A percentile compares a stretch with the other conserved stretches of the same genome.
phyloP scores from a whole-genome alignment of 2,888 invertebrate species.

The Dasysyrphus tricinctus region DNA sequence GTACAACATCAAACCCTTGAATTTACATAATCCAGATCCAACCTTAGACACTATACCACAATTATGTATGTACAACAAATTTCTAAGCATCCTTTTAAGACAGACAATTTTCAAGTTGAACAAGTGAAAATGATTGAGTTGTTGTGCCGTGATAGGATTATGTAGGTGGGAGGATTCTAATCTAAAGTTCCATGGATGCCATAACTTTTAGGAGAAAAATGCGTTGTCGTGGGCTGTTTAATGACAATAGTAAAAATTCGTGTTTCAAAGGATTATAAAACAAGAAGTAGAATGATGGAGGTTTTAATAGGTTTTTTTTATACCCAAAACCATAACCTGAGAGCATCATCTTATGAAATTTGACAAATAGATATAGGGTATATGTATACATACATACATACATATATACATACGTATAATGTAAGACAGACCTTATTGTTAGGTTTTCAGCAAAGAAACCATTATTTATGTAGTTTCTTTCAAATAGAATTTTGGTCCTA shows the following conservation, averaged over 20 bases:
- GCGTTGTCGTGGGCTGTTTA: conserved; percentile 29
- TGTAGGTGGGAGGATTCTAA: not conserved
- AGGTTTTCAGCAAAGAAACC: not conserved
- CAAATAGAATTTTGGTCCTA: not conserved
- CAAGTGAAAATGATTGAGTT: conserved; percentile 36
- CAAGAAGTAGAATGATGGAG: conserved; percentile 10
- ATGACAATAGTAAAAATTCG: conserved; percentile 43
- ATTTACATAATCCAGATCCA: conserved; percentile 31
- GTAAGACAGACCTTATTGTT: not conserved
- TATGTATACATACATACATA: no score
- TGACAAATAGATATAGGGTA: not conserved
- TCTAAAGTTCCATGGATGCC: conserved; percentile 31
- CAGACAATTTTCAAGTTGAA: conserved; percentile 27
- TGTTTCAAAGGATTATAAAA: conserved; percentile 58
- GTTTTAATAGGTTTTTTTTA: not conserved
- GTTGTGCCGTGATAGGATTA: conserved; percentile 16
- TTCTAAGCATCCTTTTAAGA: conserved; percentile 36
- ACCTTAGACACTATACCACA: conserved; percentile 15
- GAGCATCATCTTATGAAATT: not conserved
- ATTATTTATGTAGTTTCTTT: not conserved
- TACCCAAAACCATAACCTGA: not conserved
- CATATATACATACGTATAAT: no score
- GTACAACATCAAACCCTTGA: conserved; percentile 25
- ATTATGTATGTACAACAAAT: conserved; percentile 33
- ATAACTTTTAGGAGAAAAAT: conserved; percentile 31